Evolutionary conservation across 2,888 invertebrate species (phyloP), one percentile per base, ranked within the genome.

Genomic region (Allophyes oxyacanthae): DNA sequence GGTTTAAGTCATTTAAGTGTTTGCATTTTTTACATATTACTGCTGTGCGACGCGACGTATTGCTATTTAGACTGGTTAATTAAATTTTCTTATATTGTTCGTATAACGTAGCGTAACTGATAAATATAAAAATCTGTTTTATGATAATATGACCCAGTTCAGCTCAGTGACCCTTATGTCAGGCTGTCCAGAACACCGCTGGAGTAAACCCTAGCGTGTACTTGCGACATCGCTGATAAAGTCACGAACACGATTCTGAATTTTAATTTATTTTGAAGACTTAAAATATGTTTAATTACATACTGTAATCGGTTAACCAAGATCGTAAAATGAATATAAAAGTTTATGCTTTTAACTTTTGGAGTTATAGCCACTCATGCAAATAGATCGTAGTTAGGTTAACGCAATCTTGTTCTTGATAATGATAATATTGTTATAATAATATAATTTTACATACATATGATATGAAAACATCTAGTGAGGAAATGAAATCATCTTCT

Each of bases 111-210:
- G 37, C 30, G 44, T 48, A 56, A 40, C 30, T 36, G 56, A 56
- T 53, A 60, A 40, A 41, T n/a, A 13, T 42, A 45, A 64, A 65
- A 49, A 38, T 61, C 43, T 64, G 52, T 72, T 72, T 72, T 62
- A 64, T 71, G 68, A 74, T 74, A 71, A 64, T 60, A 61, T 73
- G 77, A 75, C 78, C 75, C 57, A 55, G 64, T 75, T 79, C 42
- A 48, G 34, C 48, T 38, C 52, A 57, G 68, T 65, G 64, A 64
- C 65, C 70, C 68, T 72, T 73, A 72, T 62, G 49, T 75, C 78
- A 79, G 55, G 53, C 37, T 63, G 62, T 49, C 68, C 59, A 60
- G 64, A 63, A 66, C 70, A 50, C 20, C 34, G 42, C 33, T 59
- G 40, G 63, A 67, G 64, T 48, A 50, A 67, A 38, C 51, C 59